These are phyloP conservation scores for Panagrolaimus sp. DNA, from an alignment of 1,140 invertebrate genomes.

Conservation along the genomic window DNA sequence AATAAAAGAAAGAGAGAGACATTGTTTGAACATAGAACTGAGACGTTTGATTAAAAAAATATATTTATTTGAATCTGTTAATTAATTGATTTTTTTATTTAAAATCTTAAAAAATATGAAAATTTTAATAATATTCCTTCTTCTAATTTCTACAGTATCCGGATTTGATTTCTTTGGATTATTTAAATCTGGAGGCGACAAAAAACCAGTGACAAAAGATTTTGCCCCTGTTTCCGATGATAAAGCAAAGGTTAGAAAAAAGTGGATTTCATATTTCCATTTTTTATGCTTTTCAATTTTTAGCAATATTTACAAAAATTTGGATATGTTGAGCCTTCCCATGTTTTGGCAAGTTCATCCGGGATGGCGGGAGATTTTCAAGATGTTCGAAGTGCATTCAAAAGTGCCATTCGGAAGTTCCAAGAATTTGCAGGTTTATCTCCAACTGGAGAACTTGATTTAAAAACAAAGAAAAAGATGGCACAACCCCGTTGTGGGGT, in stretches of 20 bases:
- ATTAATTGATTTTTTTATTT: too few relatives aligned
- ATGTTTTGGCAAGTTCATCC: conserved; percentile 17
- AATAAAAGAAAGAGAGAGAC: too few relatives aligned
- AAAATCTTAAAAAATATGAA: too few relatives aligned
- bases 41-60: too few relatives aligned
- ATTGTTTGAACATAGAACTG: too few relatives aligned
- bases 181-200: neutral
- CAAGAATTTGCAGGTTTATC: conserved; percentile 55
- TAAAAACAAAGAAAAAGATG: conserved; percentile 53
- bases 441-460: conserved; percentile 50
- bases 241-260: conserved; percentile 45
- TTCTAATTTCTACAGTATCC: neutral
- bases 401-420: conserved; percentile 49
- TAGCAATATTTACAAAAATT: conserved; percentile 55
- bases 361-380: conserved; percentile 38
- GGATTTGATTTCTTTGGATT: conserved; percentile 22
- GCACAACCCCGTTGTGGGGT: conserved; percentile 55
- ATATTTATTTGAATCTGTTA: too few relatives aligned
- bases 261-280: conserved; percentile 9
- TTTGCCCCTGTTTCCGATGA: conserved; percentile 42
- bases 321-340: conserved; percentile 51
- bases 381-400: conserved; percentile 35
- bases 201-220: conserved; percentile 13
- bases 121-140: too few relatives aligned
- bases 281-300: conserved; percentile 24